Base-by-base conservation (phyloP, 2,888 invertebrate genomes). In the Eilema caniola region DNA sequence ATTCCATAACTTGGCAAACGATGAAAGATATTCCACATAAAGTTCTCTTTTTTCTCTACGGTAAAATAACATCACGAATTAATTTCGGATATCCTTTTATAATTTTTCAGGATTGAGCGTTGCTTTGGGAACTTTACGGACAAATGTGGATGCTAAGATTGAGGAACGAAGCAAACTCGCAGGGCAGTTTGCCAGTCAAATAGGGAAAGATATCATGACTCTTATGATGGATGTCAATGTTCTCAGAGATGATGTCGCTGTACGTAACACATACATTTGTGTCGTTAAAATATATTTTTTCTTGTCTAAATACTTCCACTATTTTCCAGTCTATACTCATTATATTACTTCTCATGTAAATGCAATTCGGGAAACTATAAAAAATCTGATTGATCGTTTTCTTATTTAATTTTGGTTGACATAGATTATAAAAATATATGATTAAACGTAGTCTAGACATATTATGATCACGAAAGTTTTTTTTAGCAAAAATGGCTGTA, bases 121-220 rank as follows among this genome's bases (percentile, higher is more conserved):
- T 20, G 93, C 96, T 20, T 93, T 97, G 73, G 96, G 96, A 2
- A 96, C 95, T 4, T 86, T 98, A 8, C 96, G 97, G 63, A 97
- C 97, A 65, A 95, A 96, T 53, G 96, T 98, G 2, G 97, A 97
- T 78, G 96, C 96, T 73, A 95, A 97, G 60, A 89, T 97, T 24
- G 97, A 97, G 71, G 97, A 97, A 62, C 96, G 97, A 59, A 95
- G 96, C 31, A 96, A 96, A 69, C 96, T 98, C 66, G 96, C 98
- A 11, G 96, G 96, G 31, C 93, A 96, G 84, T 97, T 98, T 84
- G 97, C 97, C 73, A 96, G 96, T 62, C 96, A 97, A 78, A 96
- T 98, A 78, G 97, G 97, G 76, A 97, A 97, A 77, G 98, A 98
- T 84, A 98, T 98, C 59, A 96, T 96, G 85, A 93, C 95, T 0